phyloP scores from a whole-genome alignment of 2,888 invertebrate species.

The Nemurella pictetii region DNA sequence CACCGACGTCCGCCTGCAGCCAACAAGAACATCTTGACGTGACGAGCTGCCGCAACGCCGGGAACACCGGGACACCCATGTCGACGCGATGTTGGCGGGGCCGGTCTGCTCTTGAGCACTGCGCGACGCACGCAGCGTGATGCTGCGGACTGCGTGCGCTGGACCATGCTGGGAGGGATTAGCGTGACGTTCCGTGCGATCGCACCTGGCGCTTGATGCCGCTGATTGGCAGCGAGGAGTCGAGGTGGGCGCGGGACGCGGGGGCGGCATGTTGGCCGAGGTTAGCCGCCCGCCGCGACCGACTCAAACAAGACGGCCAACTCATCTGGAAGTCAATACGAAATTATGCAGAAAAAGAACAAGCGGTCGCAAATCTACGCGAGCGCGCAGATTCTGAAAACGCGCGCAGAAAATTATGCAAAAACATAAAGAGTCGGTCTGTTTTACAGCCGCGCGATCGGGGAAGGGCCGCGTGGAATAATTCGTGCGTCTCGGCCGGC shows the following conservation, averaged over 20 bases:
- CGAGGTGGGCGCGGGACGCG: too few species aligned
- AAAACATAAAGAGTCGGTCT: background rate
- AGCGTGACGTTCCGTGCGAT: background rate
- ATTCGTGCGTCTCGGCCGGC: background rate
- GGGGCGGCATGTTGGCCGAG: too few species aligned
- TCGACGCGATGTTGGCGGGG: too few species aligned
- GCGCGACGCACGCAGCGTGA: too few species aligned
- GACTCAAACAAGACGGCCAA: background rate
- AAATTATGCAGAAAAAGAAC: background rate
- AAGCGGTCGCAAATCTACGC: background rate
- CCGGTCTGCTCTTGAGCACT: too few species aligned
- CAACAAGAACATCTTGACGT: background rate
- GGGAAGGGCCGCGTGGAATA: background rate
- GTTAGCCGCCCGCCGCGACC: background rate
- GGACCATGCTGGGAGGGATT: background rate
- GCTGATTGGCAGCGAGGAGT: too few species aligned
- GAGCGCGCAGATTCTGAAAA: too few species aligned
- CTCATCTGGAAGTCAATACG: background rate
- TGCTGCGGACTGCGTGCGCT: background rate
- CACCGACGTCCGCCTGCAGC: background rate
- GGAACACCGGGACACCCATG: too few species aligned
- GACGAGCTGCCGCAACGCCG: background rate
- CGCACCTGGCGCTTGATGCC: too few species aligned
- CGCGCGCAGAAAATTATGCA: background rate
- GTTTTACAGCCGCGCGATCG: background rate